These are phyloP conservation scores for Lomographa bimaculata DNA, from an alignment of 2,888 invertebrate species.

Conservation along the genomic window DNA sequence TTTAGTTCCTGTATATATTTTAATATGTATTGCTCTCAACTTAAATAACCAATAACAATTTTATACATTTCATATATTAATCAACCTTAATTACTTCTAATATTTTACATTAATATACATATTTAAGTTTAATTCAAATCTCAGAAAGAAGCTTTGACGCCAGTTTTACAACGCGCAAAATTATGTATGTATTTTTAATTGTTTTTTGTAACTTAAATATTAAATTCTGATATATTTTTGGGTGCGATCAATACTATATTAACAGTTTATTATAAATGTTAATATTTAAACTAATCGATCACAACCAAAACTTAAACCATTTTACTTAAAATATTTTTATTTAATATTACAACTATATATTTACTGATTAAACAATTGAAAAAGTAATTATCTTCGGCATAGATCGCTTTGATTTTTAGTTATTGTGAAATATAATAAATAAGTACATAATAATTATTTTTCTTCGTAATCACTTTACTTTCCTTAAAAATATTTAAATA, in stretches of 20 bases:
- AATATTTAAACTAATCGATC: slow-evolving; percentile 63
- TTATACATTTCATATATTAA: slow-evolving; percentile 35
- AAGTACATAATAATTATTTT: too few relatives aligned
- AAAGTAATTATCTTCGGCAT: too few relatives aligned
- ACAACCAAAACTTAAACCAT: slow-evolving; percentile 65
- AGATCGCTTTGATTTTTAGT: too few relatives aligned
- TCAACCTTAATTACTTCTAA: slow-evolving; percentile 18
- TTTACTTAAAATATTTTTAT: slow-evolving; percentile 1
- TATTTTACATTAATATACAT: slow-evolving; percentile 21
- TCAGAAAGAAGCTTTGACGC: too few relatives aligned
- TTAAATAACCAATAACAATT: slow-evolving; percentile 28
- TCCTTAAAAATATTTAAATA: too few relatives aligned
- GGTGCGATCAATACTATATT: slow-evolving; percentile 67
- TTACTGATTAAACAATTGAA: too few relatives aligned
- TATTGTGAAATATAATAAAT: too few relatives aligned
- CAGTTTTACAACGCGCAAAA: too few relatives aligned
- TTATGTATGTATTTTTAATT: too few relatives aligned
- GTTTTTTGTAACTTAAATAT: neutral
- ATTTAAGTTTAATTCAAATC: too few relatives aligned
- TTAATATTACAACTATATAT: neutral
- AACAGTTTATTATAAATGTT: slow-evolving; percentile 23
- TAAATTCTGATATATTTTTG: slow-evolving; percentile 45
- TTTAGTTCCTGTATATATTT: slow-evolving; percentile 27
- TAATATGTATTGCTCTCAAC: slow-evolving; percentile 25
- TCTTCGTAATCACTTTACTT: too few relatives aligned